phyloP scores from a whole-genome alignment of 2,113 vertebrate genomes.

The Phocoena phocoena region DNA sequence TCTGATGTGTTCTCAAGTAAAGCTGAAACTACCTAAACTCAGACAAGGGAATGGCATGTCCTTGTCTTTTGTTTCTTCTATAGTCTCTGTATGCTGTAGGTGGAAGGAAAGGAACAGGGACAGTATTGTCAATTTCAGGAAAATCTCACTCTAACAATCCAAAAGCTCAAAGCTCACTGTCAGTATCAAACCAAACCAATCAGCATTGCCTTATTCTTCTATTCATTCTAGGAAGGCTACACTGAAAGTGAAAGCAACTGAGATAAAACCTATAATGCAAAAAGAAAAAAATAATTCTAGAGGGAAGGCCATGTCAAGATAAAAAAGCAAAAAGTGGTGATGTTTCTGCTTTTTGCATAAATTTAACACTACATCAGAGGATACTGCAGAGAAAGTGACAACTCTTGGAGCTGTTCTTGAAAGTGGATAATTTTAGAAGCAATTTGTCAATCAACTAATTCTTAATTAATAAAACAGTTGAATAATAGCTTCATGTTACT shows the following conservation, averaged over 20 bases:
- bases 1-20: background rate
- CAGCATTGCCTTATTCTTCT: background rate
- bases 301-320: background rate
- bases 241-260: background rate
- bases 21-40: background rate
- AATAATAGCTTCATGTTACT: background rate
- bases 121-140: background rate
- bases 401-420: background rate
- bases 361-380: background rate
- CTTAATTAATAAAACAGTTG: background rate
- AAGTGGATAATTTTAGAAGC: background rate
- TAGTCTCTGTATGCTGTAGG: background rate
- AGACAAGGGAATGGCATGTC: background rate
- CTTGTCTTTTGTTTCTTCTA: background rate
- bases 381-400: background rate
- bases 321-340: background rate
- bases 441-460: slow-evolving; percentile 11
- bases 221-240: background rate
- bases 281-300: background rate
- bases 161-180: background rate
- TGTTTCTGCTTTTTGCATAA: background rate
- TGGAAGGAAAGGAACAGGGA: background rate
- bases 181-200: slow-evolving; percentile 17
- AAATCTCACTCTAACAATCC: slow-evolving; percentile 14
- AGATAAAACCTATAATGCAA: background rate